A percentile compares a stretch with the other conserved stretches of the same genome.
Conservation (phyloP, 2,888 invertebrate species). For the Apotomis turbidana region DNA sequence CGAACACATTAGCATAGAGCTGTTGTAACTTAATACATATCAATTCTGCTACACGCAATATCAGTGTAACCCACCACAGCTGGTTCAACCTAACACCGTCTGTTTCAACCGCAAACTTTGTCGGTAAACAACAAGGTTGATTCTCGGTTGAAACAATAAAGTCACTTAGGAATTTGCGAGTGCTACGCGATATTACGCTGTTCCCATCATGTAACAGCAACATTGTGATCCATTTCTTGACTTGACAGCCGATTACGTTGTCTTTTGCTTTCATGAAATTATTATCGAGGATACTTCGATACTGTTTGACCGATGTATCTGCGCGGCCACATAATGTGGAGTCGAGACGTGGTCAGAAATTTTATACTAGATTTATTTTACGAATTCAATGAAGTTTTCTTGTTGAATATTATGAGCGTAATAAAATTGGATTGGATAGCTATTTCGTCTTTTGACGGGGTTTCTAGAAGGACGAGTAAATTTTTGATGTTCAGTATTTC, state of each 20-base stretch:
- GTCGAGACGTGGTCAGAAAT: constrained; percentile 12
- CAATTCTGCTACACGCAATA: constrained; percentile 39
- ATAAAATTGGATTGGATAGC: constrained; percentile 16
- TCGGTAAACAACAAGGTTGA: background rate
- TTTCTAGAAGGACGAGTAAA: background rate
- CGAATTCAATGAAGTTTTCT: constrained; percentile 22
- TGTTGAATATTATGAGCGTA: background rate
- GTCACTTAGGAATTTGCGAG: constrained; percentile 4
- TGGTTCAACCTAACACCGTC: background rate
- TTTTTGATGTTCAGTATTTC: constrained; percentile 12
- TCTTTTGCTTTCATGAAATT: constrained; percentile 39
- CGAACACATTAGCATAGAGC: constrained; percentile 36
- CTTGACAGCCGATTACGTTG: constrained; percentile 39
- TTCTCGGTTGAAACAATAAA: background rate
- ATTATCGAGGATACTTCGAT: constrained; percentile 9
- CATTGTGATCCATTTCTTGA: constrained; percentile 40
- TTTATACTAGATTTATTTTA: constrained; percentile 19
- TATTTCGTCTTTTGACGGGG: constrained; percentile 1
- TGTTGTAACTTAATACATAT: constrained; percentile 41
- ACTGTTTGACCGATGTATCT: constrained; percentile 7
- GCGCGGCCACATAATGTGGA: background rate
- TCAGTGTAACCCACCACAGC: background rate
- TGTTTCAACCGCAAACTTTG: background rate
- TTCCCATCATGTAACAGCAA: constrained; percentile 33
- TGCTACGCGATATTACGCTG: constrained; percentile 15